A percentile compares a stretch with the other conserved stretches of the same genome.
These are phyloP conservation scores for Dysmachus trigonus DNA, from an alignment of 2,888 invertebrate genomes.

Conservation along the genomic window DNA sequence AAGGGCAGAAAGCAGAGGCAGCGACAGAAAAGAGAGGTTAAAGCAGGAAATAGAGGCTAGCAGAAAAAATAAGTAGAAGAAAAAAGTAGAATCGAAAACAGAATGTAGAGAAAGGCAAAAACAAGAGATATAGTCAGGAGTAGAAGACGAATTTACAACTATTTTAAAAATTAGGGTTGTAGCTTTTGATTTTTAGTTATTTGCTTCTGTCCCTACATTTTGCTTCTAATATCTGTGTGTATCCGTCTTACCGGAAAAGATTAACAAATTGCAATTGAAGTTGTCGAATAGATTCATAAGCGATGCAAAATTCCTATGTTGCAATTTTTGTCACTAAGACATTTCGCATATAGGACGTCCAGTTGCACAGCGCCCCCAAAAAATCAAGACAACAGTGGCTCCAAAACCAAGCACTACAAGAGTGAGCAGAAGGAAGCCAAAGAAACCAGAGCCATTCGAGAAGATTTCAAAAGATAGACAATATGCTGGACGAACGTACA, in stretches of 20 bases:
- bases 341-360: conserved; percentile 52
- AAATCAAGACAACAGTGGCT: conserved; percentile 53
- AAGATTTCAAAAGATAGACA: conserved; percentile 53
- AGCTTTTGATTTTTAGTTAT: no score
- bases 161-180: no score
- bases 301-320: neutral
- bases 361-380: conserved; percentile 54
- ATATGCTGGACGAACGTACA: conserved; percentile 55
- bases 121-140: no score
- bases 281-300: neutral
- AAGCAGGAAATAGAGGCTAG: neutral
- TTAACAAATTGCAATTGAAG: neutral
- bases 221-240: no score
- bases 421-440: conserved; percentile 51
- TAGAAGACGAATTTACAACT: no score
- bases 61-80: no score
- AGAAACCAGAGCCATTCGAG: conserved; percentile 55
- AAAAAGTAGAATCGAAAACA: no score
- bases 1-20: no score
- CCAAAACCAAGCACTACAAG: conserved; percentile 52
- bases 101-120: no score
- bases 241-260: no score
- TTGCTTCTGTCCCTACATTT: no score
- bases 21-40: neutral
- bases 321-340: neutral